These are phyloP conservation scores for Fragum whitleyi DNA, from an alignment of 2,888 invertebrate species.

Conservation along the genomic window DNA sequence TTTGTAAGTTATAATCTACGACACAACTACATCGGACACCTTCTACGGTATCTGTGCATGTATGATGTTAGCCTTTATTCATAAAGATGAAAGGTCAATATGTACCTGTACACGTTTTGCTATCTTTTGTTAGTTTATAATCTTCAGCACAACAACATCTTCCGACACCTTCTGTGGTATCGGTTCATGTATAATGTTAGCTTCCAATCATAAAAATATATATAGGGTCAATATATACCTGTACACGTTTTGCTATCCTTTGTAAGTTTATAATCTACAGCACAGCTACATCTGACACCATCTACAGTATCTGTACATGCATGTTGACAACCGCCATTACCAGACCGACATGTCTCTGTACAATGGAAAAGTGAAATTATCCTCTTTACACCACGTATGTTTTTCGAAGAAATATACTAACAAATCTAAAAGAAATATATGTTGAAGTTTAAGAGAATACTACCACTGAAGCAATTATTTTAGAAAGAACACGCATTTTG, in stretches of 20 bases:
- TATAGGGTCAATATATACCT: constrained; percentile 69
- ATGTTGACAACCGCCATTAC: constrained; percentile 85
- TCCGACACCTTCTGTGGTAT: constrained; percentile 77
- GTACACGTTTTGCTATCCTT: constrained; percentile 81
- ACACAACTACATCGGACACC: constrained; percentile 84
- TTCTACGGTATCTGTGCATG: constrained; percentile 79
- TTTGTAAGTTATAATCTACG: constrained; percentile 80
- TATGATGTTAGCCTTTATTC: constrained; percentile 85
- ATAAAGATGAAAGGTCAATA: no score
- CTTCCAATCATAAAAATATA: no score
- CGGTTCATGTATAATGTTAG: constrained; percentile 84
- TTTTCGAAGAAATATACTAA: no score
- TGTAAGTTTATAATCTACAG: constrained; percentile 80
- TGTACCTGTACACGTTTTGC: constrained; percentile 82
- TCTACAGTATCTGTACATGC: constrained; percentile 79
- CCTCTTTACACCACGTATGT: no score
- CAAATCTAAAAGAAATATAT: no score
- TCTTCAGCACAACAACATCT: constrained; percentile 83
- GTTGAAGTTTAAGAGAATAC: no score
- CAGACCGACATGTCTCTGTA: constrained; percentile 81
- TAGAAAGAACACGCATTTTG: no score
- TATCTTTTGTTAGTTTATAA: constrained; percentile 81
- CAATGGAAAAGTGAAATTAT: no score
- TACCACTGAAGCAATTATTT: no score
- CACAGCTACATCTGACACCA: constrained; percentile 83